Percentiles rank a stretch among this genome's conserved stretches.
Evolutionary conservation across 2,113 vertebrate species (phyloP).

Genomic region (Amblyopsis rosae): DNA sequence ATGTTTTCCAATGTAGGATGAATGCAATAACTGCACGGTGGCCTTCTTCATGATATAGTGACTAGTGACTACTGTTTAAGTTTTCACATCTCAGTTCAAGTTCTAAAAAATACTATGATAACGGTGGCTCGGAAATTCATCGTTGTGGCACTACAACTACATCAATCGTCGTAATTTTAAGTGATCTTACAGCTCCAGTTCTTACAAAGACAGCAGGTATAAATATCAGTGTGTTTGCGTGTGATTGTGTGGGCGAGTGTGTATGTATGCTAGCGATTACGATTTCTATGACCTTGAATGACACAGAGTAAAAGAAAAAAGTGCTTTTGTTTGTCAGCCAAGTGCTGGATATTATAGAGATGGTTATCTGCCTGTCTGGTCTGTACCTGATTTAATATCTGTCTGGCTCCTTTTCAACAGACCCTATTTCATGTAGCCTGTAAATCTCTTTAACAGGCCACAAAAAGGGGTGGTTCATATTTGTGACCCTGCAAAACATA

Average conservation of each 20-base stretch:
- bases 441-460: constrained; percentile 23
- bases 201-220: constrained; percentile 74
- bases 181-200: constrained; percentile 63
- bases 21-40: constrained; percentile 21
- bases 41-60: constrained; percentile 40
- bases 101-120: constrained; percentile 59
- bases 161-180: constrained; percentile 68
- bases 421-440: constrained; percentile 21
- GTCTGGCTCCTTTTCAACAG: constrained; percentile 29
- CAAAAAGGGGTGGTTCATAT: no score
- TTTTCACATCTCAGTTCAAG: constrained; percentile 40
- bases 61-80: constrained; percentile 19
- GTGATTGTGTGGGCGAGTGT: constrained; percentile 4
- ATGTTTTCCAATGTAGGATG: constrained; percentile 1
- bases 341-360: constrained; percentile 34
- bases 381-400: constrained; percentile 23
- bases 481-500: no score
- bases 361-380: neutral
- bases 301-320: neutral
- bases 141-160: constrained; percentile 18
- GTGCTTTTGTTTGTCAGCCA: constrained; percentile 34
- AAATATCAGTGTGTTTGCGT: constrained; percentile 35
- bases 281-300: neutral
- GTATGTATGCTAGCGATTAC: neutral
- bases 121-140: constrained; percentile 51